Base-by-base conservation (phyloP, 2,888 invertebrate genomes). In the Caenorhabditis japonica region DNA sequence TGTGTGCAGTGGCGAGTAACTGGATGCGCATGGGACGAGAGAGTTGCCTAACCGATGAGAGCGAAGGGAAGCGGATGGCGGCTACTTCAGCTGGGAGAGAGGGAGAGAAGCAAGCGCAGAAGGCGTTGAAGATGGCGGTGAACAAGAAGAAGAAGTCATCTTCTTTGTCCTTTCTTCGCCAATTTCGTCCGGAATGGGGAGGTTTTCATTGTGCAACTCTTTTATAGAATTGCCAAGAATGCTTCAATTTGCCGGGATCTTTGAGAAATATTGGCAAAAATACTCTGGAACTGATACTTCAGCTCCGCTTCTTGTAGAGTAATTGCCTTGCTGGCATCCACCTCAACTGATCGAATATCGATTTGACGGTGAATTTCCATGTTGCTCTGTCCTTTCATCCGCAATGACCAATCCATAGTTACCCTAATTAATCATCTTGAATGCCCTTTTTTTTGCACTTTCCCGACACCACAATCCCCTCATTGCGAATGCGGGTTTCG, bases 1-100 rank as follows among this genome's bases (percentile, higher is more conserved):
- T 55, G 56, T 56, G 49, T 61, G 52, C 61, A 61, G 55, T 55
- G 64, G 49, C 66, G 66, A 66, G 66, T 66, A 66, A 66, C 66
- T 56, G 51, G 66, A 66, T 64, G 64, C 64, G 64, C 64, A 55
- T 53, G 52, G n/a, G 55, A 10, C 4, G 56, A 56, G 51, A 34
- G 49, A 51, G 56, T 8, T 13, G 7, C 4, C 3, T 30, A 55
- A 25, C 33, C 36, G 51, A 10, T 12, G 51, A 66, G 66, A 25
- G 43, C 39, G 41, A 49, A 7, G 46, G 13, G 49, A 53, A 19
- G 38, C 15, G 47, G 53, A 53, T 53, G 47, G 55, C 55, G 47
- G 55, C 55, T 61, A 64, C 64, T 55, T 64, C 53, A 64, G 56
- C 64, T 64, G 64, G 64, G 17, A 41, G 25, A 27, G 3, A 43